phyloP scores from a whole-genome alignment of 2,113 vertebrate genomes.

The Nymphicus hollandicus region DNA sequence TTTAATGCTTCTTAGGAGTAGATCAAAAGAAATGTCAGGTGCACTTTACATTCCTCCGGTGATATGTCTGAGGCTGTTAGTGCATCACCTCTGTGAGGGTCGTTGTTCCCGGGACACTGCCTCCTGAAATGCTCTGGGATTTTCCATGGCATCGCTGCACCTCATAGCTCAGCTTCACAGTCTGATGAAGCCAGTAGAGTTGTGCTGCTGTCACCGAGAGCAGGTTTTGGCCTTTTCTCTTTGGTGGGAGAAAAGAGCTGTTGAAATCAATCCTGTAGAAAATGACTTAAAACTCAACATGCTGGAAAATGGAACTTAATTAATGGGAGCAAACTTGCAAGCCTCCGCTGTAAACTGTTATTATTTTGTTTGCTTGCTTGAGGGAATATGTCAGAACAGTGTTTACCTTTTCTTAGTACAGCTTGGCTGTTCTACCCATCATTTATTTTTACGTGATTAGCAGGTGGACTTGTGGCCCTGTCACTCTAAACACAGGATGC shows the following conservation, averaged over 20 bases:
- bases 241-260: not conserved
- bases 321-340: slow-evolving; percentile 27
- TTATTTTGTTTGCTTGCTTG: slow-evolving; percentile 25
- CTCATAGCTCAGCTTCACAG: not conserved
- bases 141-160: not conserved
- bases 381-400: slow-evolving; percentile 8
- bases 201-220: not conserved
- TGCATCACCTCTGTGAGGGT: not conserved
- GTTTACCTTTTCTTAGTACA: slow-evolving; percentile 33
- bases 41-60: slow-evolving; percentile 27
- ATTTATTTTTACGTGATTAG: slow-evolving; percentile 24
- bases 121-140: not conserved
- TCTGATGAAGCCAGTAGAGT: not conserved
- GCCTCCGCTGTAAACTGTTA: slow-evolving; percentile 14
- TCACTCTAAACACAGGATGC: not conserved
- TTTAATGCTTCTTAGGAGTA: slow-evolving; percentile 38
- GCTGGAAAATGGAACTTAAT: slow-evolving; percentile 38
- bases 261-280: slow-evolving; percentile 48
- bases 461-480: not conserved
- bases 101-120: not conserved
- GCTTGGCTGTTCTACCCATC: slow-evolving; percentile 10
- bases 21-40: slow-evolving; percentile 68
- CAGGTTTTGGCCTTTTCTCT: not conserved
- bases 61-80: slow-evolving; percentile 35
- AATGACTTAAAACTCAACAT: slow-evolving; percentile 27